Percentiles rank a stretch among this genome's conserved stretches.
Conservation (phyloP, 2,113 vertebrate species). For the Gopherus flavomarginatus region DNA sequence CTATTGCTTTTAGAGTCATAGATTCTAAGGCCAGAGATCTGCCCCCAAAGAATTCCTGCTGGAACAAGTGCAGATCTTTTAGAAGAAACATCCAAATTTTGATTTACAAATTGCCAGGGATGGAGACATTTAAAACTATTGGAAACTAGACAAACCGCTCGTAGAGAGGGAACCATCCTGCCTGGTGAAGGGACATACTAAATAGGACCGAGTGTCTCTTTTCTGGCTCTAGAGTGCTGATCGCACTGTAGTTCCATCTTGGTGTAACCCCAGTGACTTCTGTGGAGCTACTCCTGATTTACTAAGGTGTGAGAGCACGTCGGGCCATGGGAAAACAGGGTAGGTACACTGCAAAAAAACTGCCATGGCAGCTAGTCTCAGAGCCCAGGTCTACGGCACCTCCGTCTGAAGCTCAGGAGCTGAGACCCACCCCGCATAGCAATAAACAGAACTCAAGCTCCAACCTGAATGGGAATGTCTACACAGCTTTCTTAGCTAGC, state of each 20-base stretch:
- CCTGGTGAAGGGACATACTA: not conserved
- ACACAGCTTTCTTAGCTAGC: not conserved
- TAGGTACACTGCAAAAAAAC: too few relatives aligned
- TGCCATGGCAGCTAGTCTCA: too few relatives aligned
- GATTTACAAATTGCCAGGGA: not conserved
- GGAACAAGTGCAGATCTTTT: too few relatives aligned
- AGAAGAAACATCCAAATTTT: too few relatives aligned
- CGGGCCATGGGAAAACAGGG: too few relatives aligned
- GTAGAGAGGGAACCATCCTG: constrained; percentile 22
- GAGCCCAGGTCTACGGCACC: too few relatives aligned
- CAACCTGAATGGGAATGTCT: not conserved
- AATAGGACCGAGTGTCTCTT: rapidly evolving
- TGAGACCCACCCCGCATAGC: not conserved
- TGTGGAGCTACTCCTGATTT: rapidly evolving
- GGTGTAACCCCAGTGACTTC: not conserved
- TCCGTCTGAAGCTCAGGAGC: too few relatives aligned
- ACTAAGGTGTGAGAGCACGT: not conserved
- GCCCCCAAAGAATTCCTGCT: not conserved
- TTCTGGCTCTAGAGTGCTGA: not conserved
- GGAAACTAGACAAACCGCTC: not conserved
- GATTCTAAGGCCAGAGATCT: not conserved
- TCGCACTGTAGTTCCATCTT: not conserved
- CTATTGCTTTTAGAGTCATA: not conserved
- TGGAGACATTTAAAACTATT: not conserved
- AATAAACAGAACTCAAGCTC: not conserved